Percentiles rank a stretch among this genome's conserved stretches.
These are phyloP conservation scores for Rhagophthalmus giganteus DNA, from an alignment of 2,888 invertebrate genomes.

Conservation along the genomic window DNA sequence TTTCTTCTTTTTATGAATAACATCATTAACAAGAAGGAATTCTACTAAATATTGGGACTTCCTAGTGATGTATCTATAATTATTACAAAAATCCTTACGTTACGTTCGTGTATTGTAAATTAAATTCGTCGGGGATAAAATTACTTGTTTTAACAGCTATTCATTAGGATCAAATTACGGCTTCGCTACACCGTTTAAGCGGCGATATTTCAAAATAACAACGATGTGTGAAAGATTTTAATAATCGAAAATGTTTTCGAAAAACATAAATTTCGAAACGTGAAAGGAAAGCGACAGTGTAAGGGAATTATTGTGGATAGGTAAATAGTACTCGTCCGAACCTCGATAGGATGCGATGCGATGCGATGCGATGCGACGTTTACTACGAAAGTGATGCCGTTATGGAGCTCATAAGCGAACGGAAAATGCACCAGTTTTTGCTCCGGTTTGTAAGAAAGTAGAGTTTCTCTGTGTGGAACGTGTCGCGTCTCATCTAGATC, in stretches of 20 bases:
- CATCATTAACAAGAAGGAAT: constrained; percentile 15
- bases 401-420: constrained; percentile 20
- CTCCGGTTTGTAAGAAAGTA: constrained; percentile 17
- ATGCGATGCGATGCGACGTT: not conserved
- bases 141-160: constrained; percentile 10
- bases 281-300: constrained; percentile 9
- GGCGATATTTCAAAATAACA: constrained; percentile 2
- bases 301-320: too few species aligned
- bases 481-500: constrained; percentile 19
- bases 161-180: constrained; percentile 12
- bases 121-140: constrained; percentile 12
- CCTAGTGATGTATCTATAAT: constrained; percentile 16
- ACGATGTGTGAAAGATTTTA: constrained; percentile 6
- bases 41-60: constrained; percentile 12
- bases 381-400: constrained; percentile 20
- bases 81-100: constrained; percentile 10
- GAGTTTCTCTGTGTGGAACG: constrained; percentile 20
- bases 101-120: constrained; percentile 8
- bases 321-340: too few species aligned
- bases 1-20: constrained; percentile 15
- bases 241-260: too few species aligned
- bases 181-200: constrained; percentile 2
- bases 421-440: constrained; percentile 25
- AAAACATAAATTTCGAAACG: too few species aligned
- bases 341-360: too few species aligned